Base-by-base conservation (phyloP, 2,797 vertebrate genomes). In the Rhinogobio ventralis region DNA sequence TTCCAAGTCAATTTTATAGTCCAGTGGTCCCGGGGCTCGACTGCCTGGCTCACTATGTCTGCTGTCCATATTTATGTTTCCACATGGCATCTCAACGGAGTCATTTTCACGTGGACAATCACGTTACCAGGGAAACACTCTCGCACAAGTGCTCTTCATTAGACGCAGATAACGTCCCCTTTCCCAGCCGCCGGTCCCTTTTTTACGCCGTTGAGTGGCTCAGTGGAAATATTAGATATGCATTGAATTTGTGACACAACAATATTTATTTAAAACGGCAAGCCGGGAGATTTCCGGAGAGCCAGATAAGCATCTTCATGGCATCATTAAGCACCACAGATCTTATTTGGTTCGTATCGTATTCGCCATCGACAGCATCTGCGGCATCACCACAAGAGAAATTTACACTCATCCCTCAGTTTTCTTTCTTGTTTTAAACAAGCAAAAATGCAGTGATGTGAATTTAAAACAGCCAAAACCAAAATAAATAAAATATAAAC, bases 1-100 rank as follows among this genome's bases (percentile, higher is more conserved):
- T 86, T 90, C 87, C 86, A 80, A 90, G 89, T 91, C 92, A 90
- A 92, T 93, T 93, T 93, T 94, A 92, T 89, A 92, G 92, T 72
- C 78, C 90, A 91, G 79, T 90, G 91, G 92, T 92, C 89, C 87
- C 81, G 81, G 39, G 75, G 84, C 78, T 23, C 62, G 69, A 73
- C 89, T 84, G 67, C 74, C 86, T 87, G 85, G 80, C 88, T 69
- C 88, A 85, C 82, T 76, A 85, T 88, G 89, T 88, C 84, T 85
- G 86, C 90, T 88, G 91, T 93, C 90, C 83, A 75, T 89, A 91
- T 93, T 93, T 91, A 90, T 90, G 89, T 90, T 92, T 92, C 90
- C 87, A 84, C 86, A 69, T 86, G 28, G 80, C 88, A 87, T 91
- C 89, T 91, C 87, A 46, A 81, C 87, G 83, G 90, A 81, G 86